Evolutionary conservation across 2,797 vertebrate genomes (phyloP).

Genomic region (Pangasius djambal): DNA sequence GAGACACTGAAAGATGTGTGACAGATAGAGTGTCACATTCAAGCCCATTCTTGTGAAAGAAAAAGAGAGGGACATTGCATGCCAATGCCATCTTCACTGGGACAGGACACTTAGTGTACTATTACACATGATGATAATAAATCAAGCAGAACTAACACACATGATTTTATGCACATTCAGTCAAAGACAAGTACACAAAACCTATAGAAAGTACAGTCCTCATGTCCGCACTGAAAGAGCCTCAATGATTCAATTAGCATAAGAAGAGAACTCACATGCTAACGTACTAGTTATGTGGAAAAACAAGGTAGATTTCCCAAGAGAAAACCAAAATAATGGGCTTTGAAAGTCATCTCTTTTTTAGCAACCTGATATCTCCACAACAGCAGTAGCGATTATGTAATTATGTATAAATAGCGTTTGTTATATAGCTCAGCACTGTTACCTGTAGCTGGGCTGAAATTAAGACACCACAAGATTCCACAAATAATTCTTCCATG

Average conservation of each 20-base stretch:
- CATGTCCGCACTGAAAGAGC: neutral
- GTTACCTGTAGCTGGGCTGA: slow-evolving; percentile 44
- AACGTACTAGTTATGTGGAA: neutral
- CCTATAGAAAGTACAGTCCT: neutral
- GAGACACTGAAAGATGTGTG: slow-evolving; percentile 74
- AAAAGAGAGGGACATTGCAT: slow-evolving; percentile 42
- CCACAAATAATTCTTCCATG: slow-evolving; percentile 27
- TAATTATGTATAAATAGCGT: slow-evolving; percentile 48
- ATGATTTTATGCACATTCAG: slow-evolving; percentile 11
- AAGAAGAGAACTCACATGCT: neutral
- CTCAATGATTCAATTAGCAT: slow-evolving; percentile 8
- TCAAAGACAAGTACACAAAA: slow-evolving; percentile 14
- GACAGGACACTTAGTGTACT: slow-evolving; percentile 10
- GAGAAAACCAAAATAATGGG: slow-evolving; percentile 23
- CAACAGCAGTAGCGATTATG: slow-evolving; percentile 31
- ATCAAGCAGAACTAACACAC: neutral
- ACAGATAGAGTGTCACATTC: slow-evolving; percentile 78
- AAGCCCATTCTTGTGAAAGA: slow-evolving; percentile 58
- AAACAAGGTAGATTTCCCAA: slow-evolving; percentile 33
- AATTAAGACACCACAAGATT: slow-evolving; percentile 3
- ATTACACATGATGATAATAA: slow-evolving; percentile 18
- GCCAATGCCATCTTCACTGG: slow-evolving; percentile 39
- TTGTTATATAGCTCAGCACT: slow-evolving; percentile 37
- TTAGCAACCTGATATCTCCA: slow-evolving; percentile 36
- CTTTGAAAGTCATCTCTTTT: slow-evolving; percentile 30